Percentiles rank a stretch among this genome's conserved stretches.
Evolutionary conservation across 2,113 vertebrate genomes (phyloP).

Genomic region (Bostrychus sinensis): DNA sequence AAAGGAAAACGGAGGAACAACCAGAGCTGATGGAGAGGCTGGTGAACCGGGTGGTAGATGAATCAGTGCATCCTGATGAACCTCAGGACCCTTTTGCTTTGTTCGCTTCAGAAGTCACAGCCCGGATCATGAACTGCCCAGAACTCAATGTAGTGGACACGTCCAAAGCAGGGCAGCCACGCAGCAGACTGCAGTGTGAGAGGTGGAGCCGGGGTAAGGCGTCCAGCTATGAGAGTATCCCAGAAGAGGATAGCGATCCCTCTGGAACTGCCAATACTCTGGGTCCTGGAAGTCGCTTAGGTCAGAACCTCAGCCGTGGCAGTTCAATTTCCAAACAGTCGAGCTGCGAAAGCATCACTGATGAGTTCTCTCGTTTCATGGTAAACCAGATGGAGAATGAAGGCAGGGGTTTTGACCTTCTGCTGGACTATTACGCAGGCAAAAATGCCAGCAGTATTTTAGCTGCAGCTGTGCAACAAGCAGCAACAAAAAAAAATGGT

Average conservation of each 20-base stretch:
- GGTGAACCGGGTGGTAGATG: conserved; percentile 95
- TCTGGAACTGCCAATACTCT: conserved; percentile 79
- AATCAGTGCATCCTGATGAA: conserved; percentile 90
- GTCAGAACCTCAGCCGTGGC: conserved; percentile 89
- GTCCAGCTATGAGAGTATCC: conserved; percentile 95
- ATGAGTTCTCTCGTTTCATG: conserved; percentile 98
- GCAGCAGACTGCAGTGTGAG: conserved; percentile 89
- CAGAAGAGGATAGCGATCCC: conserved; percentile 86
- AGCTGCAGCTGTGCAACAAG: conserved; percentile 90
- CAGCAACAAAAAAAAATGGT: conserved; percentile 84
- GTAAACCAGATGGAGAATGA: conserved; percentile 98
- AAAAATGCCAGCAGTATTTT: conserved; percentile 94
- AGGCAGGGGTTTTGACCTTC: conserved; percentile 91
- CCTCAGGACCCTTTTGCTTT: conserved; percentile 85
- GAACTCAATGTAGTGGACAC: conserved; percentile 89
- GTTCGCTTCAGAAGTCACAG: conserved; percentile 93
- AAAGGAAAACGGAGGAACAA: conserved; percentile 95
- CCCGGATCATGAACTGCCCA: conserved; percentile 92
- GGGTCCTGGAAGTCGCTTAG: conserved; percentile 81
- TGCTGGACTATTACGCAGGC: conserved; percentile 96
- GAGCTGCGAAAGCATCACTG: conserved; percentile 97
- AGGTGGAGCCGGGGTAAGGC: conserved; percentile 90
- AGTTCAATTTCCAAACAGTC: conserved; percentile 98
- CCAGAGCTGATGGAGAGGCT: conserved; percentile 94
- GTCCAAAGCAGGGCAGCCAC: conserved; percentile 86